A percentile compares a stretch with the other conserved stretches of the same genome.
Evolutionary conservation across 2,797 vertebrate species (phyloP).

Genomic region (Selene dorsalis): DNA sequence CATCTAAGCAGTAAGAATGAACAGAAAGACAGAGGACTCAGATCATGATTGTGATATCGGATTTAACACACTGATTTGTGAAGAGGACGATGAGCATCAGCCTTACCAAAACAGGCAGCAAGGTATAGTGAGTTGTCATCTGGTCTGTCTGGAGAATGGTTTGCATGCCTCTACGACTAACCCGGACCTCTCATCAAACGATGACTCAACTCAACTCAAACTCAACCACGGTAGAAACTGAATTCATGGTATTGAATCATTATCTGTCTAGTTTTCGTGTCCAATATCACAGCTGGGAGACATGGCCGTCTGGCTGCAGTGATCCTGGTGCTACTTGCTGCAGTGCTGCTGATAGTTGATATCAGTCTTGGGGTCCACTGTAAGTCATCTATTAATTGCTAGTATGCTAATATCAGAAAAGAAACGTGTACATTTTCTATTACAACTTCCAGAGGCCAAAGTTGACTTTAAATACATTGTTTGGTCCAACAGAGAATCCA

Average conservation of each 20-base stretch:
- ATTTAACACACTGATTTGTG: slow-evolving; percentile 19
- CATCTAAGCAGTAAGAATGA: slow-evolving; percentile 37
- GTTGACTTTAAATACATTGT: neutral
- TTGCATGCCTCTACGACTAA: neutral
- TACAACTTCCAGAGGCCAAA: neutral
- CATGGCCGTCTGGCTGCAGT: slow-evolving; percentile 18
- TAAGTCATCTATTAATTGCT: slow-evolving; percentile 48
- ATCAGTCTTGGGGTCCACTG: slow-evolving; percentile 65
- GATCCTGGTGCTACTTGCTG: slow-evolving; percentile 60
- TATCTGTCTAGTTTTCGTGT: slow-evolving; percentile 40
- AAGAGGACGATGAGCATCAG: slow-evolving; percentile 17
- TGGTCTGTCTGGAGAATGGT: no score
- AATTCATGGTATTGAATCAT: neutral
- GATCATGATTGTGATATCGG: neutral
- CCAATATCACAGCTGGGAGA: slow-evolving; percentile 12
- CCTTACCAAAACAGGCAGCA: neutral
- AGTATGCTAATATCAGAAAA: neutral
- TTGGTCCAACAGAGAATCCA: neutral
- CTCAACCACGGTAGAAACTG: neutral
- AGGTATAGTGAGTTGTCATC: slow-evolving; percentile 30
- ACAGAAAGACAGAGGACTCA: neutral
- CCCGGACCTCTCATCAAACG: no score
- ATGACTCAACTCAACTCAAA: no score
- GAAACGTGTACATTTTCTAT: neutral
- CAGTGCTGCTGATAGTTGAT: slow-evolving; percentile 58